Conservation (phyloP, 2,113 vertebrate species). For the Platanista minor region DNA sequence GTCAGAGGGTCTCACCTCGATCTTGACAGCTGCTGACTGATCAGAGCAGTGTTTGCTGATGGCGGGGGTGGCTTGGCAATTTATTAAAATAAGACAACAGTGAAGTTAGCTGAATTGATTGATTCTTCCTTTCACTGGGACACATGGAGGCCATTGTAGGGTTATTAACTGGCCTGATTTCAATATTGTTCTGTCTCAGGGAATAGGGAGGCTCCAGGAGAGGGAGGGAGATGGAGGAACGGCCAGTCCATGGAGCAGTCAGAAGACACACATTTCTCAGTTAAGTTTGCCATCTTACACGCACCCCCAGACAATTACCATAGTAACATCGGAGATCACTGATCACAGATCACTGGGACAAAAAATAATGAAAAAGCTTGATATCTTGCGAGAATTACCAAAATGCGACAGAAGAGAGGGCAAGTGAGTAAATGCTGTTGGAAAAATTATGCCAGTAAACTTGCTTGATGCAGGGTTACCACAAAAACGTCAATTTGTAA, state of each 20-base stretch:
- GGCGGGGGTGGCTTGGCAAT: neutral
- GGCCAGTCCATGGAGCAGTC: neutral
- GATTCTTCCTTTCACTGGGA: neutral
- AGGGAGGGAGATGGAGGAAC: neutral
- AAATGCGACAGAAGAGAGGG: neutral
- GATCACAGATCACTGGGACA: neutral
- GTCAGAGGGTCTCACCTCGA: neutral
- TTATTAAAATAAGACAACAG: neutral
- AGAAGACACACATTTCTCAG: neutral
- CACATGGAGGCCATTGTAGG: neutral
- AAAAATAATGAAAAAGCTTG: neutral
- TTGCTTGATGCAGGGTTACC: neutral
- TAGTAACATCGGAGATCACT: neutral
- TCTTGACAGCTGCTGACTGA: neutral
- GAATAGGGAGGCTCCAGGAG: neutral
- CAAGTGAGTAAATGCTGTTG: neutral
- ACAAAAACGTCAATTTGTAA: neutral
- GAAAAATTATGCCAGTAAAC: neutral
- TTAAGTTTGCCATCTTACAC: neutral
- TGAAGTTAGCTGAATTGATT: neutral
- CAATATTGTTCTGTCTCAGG: neutral
- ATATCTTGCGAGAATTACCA: neutral
- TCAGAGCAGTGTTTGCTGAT: neutral
- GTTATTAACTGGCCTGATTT: neutral
- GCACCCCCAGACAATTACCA: neutral